Percentiles rank a stretch among this genome's conserved stretches.
These are phyloP conservation scores for Gymnosoma rotundatum DNA, from an alignment of 2,888 invertebrate species.

Conservation along the genomic window DNA sequence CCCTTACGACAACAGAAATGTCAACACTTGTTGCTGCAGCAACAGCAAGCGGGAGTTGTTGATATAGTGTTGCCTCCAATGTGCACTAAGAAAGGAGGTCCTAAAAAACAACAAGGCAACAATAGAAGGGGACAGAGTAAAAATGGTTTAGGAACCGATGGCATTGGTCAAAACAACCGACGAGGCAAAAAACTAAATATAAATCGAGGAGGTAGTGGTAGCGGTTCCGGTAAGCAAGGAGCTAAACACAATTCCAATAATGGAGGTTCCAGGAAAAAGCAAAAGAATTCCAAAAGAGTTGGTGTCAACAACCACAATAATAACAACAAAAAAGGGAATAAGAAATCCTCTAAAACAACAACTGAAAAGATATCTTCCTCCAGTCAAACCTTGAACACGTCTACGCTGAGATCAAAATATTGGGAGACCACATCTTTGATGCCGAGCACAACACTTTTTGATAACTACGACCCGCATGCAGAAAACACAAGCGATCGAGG, in stretches of 20 bases:
- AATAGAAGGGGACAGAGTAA: conserved; percentile 62
- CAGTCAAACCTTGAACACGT: conserved; percentile 61
- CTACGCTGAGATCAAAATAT: conserved; percentile 70
- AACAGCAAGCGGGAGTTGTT: conserved; percentile 63
- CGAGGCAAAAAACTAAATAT: conserved; percentile 73
- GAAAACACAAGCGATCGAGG: conserved; percentile 79
- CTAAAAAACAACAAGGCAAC: conserved; percentile 71
- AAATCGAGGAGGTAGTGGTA: conserved; percentile 71
- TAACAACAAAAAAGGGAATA: conserved; percentile 52
- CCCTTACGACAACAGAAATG: conserved; percentile 68
- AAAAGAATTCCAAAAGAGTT: conserved; percentile 70
- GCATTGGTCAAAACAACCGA: conserved; percentile 62
- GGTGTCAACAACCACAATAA: conserved; percentile 47
- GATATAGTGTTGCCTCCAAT: conserved; percentile 60
- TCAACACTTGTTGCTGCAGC: conserved; percentile 67
- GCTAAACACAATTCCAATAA: conserved; percentile 63
- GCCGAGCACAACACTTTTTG: conserved; percentile 71
- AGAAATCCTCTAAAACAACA: conserved; percentile 56
- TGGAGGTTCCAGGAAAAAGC: conserved; percentile 72
- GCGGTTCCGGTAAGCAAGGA: conserved; percentile 51
- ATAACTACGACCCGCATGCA: conserved; percentile 69
- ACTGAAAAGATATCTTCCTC: conserved; percentile 66
- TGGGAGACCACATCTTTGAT: conserved; percentile 74
- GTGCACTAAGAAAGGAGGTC: conserved; percentile 70
- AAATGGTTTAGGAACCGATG: conserved; percentile 57